Evolutionary conservation across 1,140 invertebrate species (phyloP), one percentile per base, ranked within the genome.

Genomic region (Fopius arisanus): DNA sequence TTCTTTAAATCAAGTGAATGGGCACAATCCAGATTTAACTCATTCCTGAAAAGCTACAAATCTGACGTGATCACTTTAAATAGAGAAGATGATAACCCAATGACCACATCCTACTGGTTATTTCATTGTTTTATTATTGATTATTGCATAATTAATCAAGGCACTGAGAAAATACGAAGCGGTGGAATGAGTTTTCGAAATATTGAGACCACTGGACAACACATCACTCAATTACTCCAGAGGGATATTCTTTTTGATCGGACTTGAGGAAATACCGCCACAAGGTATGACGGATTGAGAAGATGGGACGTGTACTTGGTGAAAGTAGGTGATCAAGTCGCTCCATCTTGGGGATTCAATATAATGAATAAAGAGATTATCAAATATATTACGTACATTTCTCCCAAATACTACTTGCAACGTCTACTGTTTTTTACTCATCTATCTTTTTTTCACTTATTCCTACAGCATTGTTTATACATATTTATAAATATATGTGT

Each of bases 61-160:
- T 51, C 72, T 77, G 75, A 77, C 75, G 75, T 77, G 75, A 77
- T 69, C 75, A 77, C 75, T 74, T 77, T 74, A 77, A 77, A 77
- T 77, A 77, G 75, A 72, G 71, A 66, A 33, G 70, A 67, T 67
- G 26, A 75, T 48, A 70, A 68, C 48, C 54, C 72, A 9, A 43
- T 71, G 63, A 72, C 51, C 72, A 62, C 69, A 77, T 77, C 72
- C 48, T 69, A 72, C 66, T 48, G 40, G 26, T 6, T 14, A 21
- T 7, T 43, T n/a, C 43, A 23, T 67, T 51, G n/a, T 66, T 43
- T 31, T 65, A 14, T 21, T 48, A n/a, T 19, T 48, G 43, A 48
- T 48, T 2, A 43, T 14, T 3, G 12, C 5, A 19, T 12, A n/a
- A 41, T 62, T 28, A 37, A 72, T 29, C 43, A 16, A 19, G 43